Base-by-base conservation (phyloP, 2,797 vertebrate species). In the Coilia nasus region DNA sequence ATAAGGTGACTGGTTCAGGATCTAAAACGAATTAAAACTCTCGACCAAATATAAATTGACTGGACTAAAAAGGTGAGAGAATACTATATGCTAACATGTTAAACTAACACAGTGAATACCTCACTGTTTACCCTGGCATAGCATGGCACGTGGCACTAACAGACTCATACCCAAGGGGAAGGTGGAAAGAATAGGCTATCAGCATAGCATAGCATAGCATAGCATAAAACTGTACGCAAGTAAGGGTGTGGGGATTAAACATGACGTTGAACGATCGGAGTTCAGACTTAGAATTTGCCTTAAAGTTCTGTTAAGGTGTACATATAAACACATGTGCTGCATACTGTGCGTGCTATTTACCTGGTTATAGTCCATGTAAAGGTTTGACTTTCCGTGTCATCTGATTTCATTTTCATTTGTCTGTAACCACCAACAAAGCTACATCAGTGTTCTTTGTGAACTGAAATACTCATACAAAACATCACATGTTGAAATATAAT, bases 111-210 rank as follows among this genome's bases (percentile, higher is more conserved):
- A 90, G 88, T 87, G 82, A 89, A 75, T 75, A 75, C 85, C 83
- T 83, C 82, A 82, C 87, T 82, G 92, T 90, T 82, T 90, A 86
- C 86, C 82, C 86, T 93, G 93, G 94, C 94, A 94, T 94, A 94
- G 94, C 92, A 88, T 91, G 86, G 92, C 91, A 7, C 31, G 31
- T 75, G 67, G 15, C 31, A 75, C 67, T 75, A 14, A 75, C 67
- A 75, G 14, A 75, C 67, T 75, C 31, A 75, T 28, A 75, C 17
- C 31, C 31, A 75, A 75, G 67, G 31, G 31, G 28, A 75, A 75
- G 67, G 67, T 75, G 67, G 31, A 75, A 75, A 75, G 28, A 41
- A 75, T 7, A 6, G 31, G 67, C 19, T 5, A 15, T n/a, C n/a
- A 57, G 56, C 56, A 17, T 57, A 57, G 56, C 12, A 57, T 12